These are phyloP conservation scores for Eidolon helvum DNA, from an alignment of 2,113 vertebrate genomes.

Conservation along the genomic window DNA sequence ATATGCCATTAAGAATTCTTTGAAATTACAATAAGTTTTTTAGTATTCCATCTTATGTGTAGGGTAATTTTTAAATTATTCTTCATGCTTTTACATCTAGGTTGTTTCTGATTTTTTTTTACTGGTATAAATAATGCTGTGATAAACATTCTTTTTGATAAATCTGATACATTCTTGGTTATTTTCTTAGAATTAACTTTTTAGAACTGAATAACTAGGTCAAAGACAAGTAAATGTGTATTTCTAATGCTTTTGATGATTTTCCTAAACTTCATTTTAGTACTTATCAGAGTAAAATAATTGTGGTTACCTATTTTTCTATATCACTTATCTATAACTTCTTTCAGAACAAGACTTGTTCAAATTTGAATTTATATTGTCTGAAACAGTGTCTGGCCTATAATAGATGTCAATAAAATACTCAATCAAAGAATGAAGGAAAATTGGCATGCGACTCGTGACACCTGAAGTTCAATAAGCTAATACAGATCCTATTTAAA, in stretches of 20 bases:
- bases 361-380: background rate
- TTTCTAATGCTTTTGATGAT: background rate
- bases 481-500: background rate
- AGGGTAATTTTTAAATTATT: conserved; percentile 10
- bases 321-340: background rate
- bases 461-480: background rate
- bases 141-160: background rate
- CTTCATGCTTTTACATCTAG: background rate
- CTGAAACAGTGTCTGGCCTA: background rate
- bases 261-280: background rate
- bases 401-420: background rate
- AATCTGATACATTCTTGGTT: background rate
- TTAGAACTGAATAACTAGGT: conserved; percentile 13
- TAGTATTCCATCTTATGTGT: background rate
- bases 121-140: background rate
- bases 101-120: background rate
- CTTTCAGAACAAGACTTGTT: background rate
- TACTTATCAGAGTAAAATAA: background rate
- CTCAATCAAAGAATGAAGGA: background rate
- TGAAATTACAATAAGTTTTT: background rate
- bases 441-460: background rate
- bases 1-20: background rate
- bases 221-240: background rate
- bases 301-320: background rate
- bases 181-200: conserved; percentile 39